These are phyloP conservation scores for Platycheirus rosarum DNA, from an alignment of 2,888 invertebrate species.

Conservation along the genomic window DNA sequence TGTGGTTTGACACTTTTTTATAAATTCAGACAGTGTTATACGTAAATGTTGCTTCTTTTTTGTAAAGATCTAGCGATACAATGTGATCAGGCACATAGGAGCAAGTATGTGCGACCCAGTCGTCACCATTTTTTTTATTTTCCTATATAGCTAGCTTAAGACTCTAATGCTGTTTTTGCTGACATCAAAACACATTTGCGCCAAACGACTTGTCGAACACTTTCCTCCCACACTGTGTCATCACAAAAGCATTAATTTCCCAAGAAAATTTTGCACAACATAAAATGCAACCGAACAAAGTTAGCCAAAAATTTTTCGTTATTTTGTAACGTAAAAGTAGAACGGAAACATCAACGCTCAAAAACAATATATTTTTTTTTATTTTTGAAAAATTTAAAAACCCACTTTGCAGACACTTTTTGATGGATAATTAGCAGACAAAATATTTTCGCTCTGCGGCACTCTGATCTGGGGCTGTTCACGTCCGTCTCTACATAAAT, in stretches of 20 bases:
- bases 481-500: not conserved
- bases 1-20: too few relatives aligned
- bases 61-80: too few relatives aligned
- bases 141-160: too few relatives aligned
- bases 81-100: too few relatives aligned
- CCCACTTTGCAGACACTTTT: slow-evolving; percentile 34
- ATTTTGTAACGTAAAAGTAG: slow-evolving; percentile 58
- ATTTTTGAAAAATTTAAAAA: not conserved
- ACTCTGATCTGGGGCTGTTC: slow-evolving; percentile 22
- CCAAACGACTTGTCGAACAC: not conserved
- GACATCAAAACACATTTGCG: not conserved
- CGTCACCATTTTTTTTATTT: too few relatives aligned
- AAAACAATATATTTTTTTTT: not conserved
- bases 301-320: slow-evolving; percentile 25
- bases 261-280: slow-evolving; percentile 16
- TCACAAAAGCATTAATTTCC: slow-evolving; percentile 2
- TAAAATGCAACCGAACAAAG: slow-evolving; percentile 9
- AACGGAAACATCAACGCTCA: slow-evolving; percentile 55
- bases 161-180: too few relatives aligned
- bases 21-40: too few relatives aligned
- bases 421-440: slow-evolving; percentile 51
- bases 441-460: slow-evolving; percentile 56
- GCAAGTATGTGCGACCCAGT: too few relatives aligned
- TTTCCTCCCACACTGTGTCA: slow-evolving; percentile 28
- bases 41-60: too few relatives aligned